A percentile compares a stretch with the other conserved stretches of the same genome.
Conservation (phyloP, 2,797 vertebrate species). For the Liasis olivaceus region DNA sequence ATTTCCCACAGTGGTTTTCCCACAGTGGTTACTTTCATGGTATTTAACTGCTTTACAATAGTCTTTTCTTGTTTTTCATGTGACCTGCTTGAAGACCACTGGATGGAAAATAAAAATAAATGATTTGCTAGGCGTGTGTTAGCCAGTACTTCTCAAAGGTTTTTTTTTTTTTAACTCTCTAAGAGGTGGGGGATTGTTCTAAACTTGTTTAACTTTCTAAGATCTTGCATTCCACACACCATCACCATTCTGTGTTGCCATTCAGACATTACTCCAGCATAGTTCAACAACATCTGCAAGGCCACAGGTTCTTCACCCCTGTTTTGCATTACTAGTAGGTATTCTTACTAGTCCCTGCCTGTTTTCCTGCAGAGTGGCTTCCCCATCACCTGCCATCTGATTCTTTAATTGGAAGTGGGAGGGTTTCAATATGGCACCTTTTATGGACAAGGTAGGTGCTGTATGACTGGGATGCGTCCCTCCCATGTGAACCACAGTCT, state of each 20-base stretch:
- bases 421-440: background rate
- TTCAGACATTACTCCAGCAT: background rate
- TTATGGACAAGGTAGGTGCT: background rate
- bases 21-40: background rate
- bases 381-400: background rate
- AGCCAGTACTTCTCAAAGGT: background rate
- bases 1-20: background rate
- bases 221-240: too few species aligned
- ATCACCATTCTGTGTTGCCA: background rate
- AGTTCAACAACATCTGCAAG: background rate
- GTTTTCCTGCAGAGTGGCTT: background rate
- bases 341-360: background rate
- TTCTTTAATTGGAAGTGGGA: background rate
- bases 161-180: background rate
- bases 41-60: background rate
- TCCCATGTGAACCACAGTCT: background rate
- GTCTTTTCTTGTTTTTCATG: background rate
- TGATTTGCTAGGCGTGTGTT: background rate
- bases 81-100: background rate
- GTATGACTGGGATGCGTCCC: background rate
- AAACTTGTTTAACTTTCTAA: background rate
- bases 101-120: background rate
- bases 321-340: background rate
- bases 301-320: background rate
- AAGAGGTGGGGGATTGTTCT: too few species aligned